Base-by-base conservation (phyloP, 2,888 invertebrate species). In the Falcaria lacertinaria region DNA sequence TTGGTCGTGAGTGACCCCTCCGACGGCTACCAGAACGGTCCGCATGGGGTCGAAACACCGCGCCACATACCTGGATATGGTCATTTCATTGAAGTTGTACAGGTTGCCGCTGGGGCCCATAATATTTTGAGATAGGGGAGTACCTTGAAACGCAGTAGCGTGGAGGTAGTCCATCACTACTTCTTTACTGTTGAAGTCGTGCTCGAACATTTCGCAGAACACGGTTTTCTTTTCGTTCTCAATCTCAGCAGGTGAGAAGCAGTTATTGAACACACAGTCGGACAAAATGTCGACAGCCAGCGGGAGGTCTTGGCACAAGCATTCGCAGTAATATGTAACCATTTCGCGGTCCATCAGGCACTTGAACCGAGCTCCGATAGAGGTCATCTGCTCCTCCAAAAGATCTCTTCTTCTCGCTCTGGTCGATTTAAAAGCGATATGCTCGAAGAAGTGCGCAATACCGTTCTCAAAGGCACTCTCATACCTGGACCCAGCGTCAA, bases 261-360 rank as follows among this genome's bases (percentile, higher is more conserved):
- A 91, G 91, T 51, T 92, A 81, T 98, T 97, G 70, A 97, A 96
- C 15, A 98, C 92, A 69, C 99, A 98, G 69, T 99, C 98, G 1
- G 97, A 91, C 42, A 99, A 90, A 58, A 99, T 96, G 73, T 98
- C 98, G 15, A 98, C 90, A 3, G 97, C 96, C 68, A 94, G 92
- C 0, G 94, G 93, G 0, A 98, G 92, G 85, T 98, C 97, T 69
- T 95, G 92, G 1, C 94, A 90, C 48, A 99, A 90, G 70, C 98
- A 98, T 80, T 98, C 97, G 13, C 97, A 98, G 74, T 97, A 98
- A 83, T 97, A 99, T 0, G 96, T 97, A 8, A 97, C 96, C 82
- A 98, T 97, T 81, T 99, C 99, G 43, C 99, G 91, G 34, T 97
- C 97, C 2, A 98, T 99, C 80, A 97, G 97, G 4, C 98, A 98